phyloP scores from a whole-genome alignment of 2,113 vertebrate genomes.

The Peromyscus californicus region DNA sequence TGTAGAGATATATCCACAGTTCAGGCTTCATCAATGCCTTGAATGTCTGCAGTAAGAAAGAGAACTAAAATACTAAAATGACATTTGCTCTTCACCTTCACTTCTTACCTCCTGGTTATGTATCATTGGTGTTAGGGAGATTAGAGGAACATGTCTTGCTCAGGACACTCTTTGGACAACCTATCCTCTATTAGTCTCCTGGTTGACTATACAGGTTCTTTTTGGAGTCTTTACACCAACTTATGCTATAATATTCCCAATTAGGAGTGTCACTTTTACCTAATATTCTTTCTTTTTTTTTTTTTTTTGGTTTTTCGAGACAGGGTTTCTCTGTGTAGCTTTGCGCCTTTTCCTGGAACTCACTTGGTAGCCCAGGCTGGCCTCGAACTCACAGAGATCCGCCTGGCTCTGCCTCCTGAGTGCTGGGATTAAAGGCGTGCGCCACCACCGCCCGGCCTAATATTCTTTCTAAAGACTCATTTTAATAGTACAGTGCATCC shows the following conservation, averaged over 20 bases:
- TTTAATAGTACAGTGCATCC: background rate
- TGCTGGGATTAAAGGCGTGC: too few species aligned
- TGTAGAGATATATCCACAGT: background rate
- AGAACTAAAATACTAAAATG: background rate
- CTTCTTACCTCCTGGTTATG: background rate
- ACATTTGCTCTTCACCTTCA: background rate
- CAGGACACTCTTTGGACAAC: accelerated
- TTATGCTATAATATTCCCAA: background rate
- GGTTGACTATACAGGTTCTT: background rate
- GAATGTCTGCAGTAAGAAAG: background rate
- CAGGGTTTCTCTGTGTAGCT: too few species aligned
- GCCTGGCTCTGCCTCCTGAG: too few species aligned
- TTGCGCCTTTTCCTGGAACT: too few species aligned
- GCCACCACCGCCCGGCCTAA: too few species aligned
- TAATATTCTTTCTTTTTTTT: background rate
- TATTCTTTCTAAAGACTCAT: background rate
- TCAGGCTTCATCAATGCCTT: background rate
- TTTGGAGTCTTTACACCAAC: background rate
- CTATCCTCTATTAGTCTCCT: background rate
- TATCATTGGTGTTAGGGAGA: background rate
- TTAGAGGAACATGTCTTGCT: background rate
- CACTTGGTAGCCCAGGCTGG: too few species aligned
- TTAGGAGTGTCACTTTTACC: background rate
- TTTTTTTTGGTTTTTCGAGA: too few species aligned
- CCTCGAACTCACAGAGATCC: too few species aligned